A percentile compares a stretch with the other conserved stretches of the same genome.
These are phyloP conservation scores for Solen grandis DNA, from an alignment of 1,140 invertebrate genomes.

Conservation along the genomic window DNA sequence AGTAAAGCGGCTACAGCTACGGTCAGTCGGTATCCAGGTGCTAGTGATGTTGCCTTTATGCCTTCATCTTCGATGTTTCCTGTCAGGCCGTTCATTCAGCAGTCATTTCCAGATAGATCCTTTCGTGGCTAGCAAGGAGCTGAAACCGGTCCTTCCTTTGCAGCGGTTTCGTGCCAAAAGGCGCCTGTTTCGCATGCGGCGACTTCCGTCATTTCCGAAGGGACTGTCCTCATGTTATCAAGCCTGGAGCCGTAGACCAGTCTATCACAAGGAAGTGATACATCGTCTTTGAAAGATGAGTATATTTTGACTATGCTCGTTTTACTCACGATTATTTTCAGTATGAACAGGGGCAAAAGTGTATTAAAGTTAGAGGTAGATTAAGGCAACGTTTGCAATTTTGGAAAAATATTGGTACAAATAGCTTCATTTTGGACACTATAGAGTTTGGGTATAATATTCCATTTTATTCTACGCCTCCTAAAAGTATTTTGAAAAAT, in stretches of 20 bases:
- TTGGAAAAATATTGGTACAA: conserved; percentile 39
- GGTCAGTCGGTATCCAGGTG: neutral
- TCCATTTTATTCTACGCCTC: conserved; percentile 27
- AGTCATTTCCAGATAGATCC: neutral
- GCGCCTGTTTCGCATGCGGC: conserved; percentile 12
- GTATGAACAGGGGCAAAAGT: conserved; percentile 19
- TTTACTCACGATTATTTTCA: conserved; percentile 19
- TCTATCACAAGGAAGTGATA: neutral
- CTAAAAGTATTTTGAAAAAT: neutral
- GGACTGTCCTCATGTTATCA: conserved; percentile 7
- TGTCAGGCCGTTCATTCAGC: neutral
- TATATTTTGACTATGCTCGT: conserved; percentile 12
- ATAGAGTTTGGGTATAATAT: conserved; percentile 48
- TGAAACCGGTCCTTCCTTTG: neutral
- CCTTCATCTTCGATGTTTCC: neutral
- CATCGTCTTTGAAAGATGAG: conserved; percentile 13
- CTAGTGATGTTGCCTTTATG: too few relatives aligned
- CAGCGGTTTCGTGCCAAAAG: neutral
- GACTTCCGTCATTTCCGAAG: neutral
- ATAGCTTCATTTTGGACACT: conserved; percentile 34
- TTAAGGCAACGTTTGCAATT: conserved; percentile 34
- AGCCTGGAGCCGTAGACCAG: neutral
- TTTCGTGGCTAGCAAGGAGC: neutral
- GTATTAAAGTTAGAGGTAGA: conserved; percentile 8
- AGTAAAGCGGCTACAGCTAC: neutral